These are phyloP conservation scores for Oenanthe oenanthe DNA, from an alignment of 2,113 vertebrate genomes.

Conservation along the genomic window DNA sequence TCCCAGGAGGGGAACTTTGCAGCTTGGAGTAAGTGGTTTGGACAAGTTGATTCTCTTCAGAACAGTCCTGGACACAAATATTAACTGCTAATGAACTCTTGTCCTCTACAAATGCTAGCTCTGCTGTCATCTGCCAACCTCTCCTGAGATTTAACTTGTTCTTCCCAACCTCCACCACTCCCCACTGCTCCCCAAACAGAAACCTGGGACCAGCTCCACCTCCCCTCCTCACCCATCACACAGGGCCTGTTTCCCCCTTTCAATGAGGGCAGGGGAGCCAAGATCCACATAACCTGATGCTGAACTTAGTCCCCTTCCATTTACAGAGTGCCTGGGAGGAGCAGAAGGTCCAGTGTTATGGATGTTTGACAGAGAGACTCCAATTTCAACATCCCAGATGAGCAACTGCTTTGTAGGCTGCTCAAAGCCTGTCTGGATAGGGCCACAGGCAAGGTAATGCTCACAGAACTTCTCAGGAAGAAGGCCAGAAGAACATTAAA, in stretches of 20 bases:
- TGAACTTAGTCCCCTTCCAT: neutral
- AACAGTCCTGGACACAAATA: neutral
- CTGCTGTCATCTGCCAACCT: neutral
- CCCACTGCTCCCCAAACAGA: neutral
- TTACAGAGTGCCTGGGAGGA: neutral
- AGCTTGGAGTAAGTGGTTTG: neutral
- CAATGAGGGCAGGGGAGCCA: neutral
- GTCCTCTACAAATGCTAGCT: neutral
- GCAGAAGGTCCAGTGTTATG: neutral
- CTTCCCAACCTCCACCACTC: neutral
- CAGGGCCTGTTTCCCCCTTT: neutral
- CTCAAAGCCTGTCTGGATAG: neutral
- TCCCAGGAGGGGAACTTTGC: neutral
- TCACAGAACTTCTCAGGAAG: constrained; percentile 16
- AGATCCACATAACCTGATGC: neutral
- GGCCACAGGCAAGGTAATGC: constrained; percentile 20
- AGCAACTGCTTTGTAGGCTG: neutral
- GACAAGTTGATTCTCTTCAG: neutral
- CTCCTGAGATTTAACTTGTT: neutral
- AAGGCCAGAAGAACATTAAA: constrained; percentile 42
- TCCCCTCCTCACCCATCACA: neutral
- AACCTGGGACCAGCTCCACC: neutral
- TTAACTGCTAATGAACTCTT: neutral
- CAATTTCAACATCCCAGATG: neutral
- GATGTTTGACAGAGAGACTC: neutral